Percentiles rank a stretch among this genome's conserved stretches.
Conservation (phyloP, 2,113 vertebrate genomes). For the Hylia prasina region DNA sequence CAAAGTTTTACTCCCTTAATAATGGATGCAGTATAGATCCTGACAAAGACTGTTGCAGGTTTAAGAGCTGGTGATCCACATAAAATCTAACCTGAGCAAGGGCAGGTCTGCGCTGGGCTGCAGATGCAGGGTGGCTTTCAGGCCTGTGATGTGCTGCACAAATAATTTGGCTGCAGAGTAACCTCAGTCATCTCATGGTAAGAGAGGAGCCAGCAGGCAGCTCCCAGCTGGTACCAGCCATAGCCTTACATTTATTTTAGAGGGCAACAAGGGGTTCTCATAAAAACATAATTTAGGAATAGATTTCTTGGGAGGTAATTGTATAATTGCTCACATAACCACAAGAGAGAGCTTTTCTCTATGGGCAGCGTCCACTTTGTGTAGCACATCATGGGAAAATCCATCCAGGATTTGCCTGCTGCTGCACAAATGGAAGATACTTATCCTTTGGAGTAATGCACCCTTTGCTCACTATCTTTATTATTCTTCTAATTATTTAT, state of each 20-base stretch:
- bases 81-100: background rate
- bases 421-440: background rate
- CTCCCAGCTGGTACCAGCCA: background rate
- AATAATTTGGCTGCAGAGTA: background rate
- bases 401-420: background rate
- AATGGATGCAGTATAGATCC: background rate
- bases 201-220: background rate
- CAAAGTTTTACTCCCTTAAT: background rate
- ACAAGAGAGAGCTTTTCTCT: background rate
- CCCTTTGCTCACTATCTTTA: background rate
- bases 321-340: background rate
- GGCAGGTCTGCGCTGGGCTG: background rate
- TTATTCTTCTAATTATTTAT: background rate
- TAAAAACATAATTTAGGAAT: background rate
- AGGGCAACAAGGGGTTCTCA: background rate
- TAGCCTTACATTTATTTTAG: background rate
- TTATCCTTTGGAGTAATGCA: background rate
- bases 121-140: rapidly evolving
- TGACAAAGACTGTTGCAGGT: background rate
- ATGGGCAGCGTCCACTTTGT: too few species aligned
- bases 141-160: too few species aligned
- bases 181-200: background rate
- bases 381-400: background rate
- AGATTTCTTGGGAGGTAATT: background rate
- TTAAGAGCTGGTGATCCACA: background rate